Evolutionary conservation across 2,888 invertebrate genomes (phyloP).

Genomic region (Caenorhabditis becei): DNA sequence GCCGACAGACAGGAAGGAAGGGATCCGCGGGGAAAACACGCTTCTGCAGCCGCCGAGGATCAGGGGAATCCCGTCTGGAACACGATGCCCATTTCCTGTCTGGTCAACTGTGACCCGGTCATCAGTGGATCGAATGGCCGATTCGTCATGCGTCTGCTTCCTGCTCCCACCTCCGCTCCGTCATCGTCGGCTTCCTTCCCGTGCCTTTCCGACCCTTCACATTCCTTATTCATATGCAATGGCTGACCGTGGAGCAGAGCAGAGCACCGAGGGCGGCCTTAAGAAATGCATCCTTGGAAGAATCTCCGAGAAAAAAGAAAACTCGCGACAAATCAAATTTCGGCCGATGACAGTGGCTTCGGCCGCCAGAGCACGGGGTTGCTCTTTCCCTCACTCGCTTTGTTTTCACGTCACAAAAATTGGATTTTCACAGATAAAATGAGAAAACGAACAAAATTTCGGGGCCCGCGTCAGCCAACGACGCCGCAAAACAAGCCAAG

Average conservation of each 20-base stretch:
- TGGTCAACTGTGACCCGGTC: constrained; percentile 14
- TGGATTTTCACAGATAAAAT: constrained; percentile 37
- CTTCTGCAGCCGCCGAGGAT: background rate
- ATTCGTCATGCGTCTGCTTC: constrained; percentile 25
- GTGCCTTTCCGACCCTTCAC: constrained; percentile 18
- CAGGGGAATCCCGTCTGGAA: constrained; percentile 4
- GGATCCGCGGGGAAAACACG: background rate
- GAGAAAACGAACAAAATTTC: constrained; percentile 33
- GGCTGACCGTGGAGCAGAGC: no score
- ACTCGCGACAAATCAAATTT: constrained; percentile 27
- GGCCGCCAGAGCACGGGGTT: constrained; percentile 6
- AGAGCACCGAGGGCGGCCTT: constrained; percentile 1
- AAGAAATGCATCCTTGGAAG: constrained; percentile 36
- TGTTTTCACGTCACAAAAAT: constrained; percentile 48
- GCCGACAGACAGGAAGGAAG: background rate
- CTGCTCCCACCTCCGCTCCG: constrained; percentile 26
- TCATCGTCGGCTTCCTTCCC: background rate
- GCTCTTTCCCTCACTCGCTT: constrained; percentile 23
- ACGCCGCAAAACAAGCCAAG: constrained; percentile 4
- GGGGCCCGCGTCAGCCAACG: background rate
- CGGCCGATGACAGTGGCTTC: constrained; percentile 24
- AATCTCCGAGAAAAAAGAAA: constrained; percentile 10
- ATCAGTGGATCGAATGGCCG: constrained; percentile 11
- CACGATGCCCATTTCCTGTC: constrained; percentile 8
- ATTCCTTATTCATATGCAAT: constrained; percentile 47